Evolutionary conservation across 2,888 invertebrate genomes (phyloP).

Genomic region (Polia nebulosa): DNA sequence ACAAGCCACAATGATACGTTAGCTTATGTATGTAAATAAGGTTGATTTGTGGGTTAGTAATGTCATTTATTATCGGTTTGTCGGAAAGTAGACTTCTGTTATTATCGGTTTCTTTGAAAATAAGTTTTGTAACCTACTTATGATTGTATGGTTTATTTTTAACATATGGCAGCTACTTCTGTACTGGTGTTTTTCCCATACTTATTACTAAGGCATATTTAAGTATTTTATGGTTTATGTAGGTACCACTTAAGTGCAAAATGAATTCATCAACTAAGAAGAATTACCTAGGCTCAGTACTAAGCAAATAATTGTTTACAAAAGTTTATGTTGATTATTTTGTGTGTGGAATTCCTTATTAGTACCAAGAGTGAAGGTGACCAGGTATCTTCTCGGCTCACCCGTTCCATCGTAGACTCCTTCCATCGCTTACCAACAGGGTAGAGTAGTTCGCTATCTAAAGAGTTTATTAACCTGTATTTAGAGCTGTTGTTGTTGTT

Average conservation of each 20-base stretch:
- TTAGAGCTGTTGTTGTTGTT: no score
- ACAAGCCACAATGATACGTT: conserved; percentile 70
- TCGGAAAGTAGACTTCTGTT: conserved; percentile 36
- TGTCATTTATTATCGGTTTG: conserved; percentile 59
- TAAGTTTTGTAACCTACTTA: conserved; percentile 52
- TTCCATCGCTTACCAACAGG: no score
- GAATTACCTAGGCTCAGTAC: neutral
- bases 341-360: neutral
- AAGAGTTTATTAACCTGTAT: neutral
- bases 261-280: no score
- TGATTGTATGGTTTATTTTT: conserved; percentile 17
- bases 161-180: neutral
- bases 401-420: neutral
- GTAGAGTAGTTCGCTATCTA: neutral
- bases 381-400: neutral
- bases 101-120: conserved; percentile 28
- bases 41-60: conserved; percentile 64
- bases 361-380: neutral
- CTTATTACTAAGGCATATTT: neutral
- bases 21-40: conserved; percentile 63
- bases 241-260: neutral
- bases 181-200: neutral
- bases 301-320: no score
- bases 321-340: no score
- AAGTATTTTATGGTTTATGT: neutral